These are phyloP conservation scores for Vireo altiloquus DNA, from an alignment of 2,113 vertebrate species.

Conservation along the genomic window DNA sequence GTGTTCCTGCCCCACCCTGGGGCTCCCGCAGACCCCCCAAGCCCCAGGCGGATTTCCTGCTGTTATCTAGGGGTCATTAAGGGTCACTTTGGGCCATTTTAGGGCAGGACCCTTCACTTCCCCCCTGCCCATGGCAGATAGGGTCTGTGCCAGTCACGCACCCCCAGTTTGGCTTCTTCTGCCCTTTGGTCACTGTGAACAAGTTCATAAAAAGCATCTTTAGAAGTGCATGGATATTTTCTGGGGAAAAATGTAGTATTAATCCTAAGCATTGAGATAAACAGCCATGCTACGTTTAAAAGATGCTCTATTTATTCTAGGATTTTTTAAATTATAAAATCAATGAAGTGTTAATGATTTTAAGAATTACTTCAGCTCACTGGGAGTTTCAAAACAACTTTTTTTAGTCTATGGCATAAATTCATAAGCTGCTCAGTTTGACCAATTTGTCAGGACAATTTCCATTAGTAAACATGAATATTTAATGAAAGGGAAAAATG, in stretches of 20 bases:
- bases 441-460: conserved; percentile 74
- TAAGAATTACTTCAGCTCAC: conserved; percentile 59
- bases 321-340: conserved; percentile 76
- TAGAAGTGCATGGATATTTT: not conserved
- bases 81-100: not conserved
- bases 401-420: conserved; percentile 61
- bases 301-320: conserved; percentile 63
- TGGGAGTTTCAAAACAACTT: conserved; percentile 61
- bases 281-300: conserved; percentile 22
- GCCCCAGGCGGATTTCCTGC: not conserved
- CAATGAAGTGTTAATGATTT: conserved; percentile 74
- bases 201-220: not conserved
- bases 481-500: conserved; percentile 75
- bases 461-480: conserved; percentile 81
- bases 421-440: conserved; percentile 71
- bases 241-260: not conserved
- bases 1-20: accelerated
- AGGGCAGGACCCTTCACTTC: not conserved
- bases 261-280: conserved; percentile 30
- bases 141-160: accelerated
- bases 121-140: accelerated
- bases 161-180: accelerated
- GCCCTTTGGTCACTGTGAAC: too few species aligned
- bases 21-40: too few species aligned
- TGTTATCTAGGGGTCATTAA: accelerated